A percentile compares a stretch with the other conserved stretches of the same genome.
Evolutionary conservation across 2,797 vertebrate species (phyloP).

Genomic region (Podarcis siculus): DNA sequence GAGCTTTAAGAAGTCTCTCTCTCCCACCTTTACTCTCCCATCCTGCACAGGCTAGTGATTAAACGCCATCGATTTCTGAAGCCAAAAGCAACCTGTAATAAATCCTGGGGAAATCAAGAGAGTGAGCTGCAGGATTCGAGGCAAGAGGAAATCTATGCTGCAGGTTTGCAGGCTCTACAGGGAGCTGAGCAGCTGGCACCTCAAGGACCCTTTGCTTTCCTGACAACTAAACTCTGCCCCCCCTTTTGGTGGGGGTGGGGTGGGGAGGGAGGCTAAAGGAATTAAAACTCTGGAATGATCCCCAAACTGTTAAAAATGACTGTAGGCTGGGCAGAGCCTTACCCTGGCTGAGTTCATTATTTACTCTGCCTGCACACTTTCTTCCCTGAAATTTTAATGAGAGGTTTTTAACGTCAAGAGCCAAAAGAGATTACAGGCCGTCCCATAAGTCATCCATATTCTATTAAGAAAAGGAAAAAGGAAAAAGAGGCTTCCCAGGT

Average conservation of each 20-base stretch:
- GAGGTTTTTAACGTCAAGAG: neutral
- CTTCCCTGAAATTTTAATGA: slow-evolving; percentile 19
- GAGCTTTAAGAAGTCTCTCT: neutral
- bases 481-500: neutral
- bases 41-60: neutral
- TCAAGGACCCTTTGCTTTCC: neutral
- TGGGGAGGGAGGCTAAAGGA: too few relatives aligned
- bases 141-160: neutral
- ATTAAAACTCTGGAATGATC: neutral
- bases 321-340: neutral
- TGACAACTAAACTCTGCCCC: neutral
- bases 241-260: neutral
- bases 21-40: neutral
- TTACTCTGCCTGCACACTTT: neutral
- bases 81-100: neutral
- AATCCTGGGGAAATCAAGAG: neutral
- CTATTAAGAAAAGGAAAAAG: neutral
- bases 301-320: neutral
- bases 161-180: neutral
- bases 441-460: slow-evolving; percentile 12
- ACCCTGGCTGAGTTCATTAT: neutral
- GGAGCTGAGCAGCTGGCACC: neutral
- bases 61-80: neutral
- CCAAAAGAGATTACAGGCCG: neutral
- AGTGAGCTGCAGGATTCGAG: neutral